Percentiles rank a stretch among this genome's conserved stretches.
phyloP scores from a whole-genome alignment of 92 coral and sea anemone genomes.

The Porites lobata region DNA sequence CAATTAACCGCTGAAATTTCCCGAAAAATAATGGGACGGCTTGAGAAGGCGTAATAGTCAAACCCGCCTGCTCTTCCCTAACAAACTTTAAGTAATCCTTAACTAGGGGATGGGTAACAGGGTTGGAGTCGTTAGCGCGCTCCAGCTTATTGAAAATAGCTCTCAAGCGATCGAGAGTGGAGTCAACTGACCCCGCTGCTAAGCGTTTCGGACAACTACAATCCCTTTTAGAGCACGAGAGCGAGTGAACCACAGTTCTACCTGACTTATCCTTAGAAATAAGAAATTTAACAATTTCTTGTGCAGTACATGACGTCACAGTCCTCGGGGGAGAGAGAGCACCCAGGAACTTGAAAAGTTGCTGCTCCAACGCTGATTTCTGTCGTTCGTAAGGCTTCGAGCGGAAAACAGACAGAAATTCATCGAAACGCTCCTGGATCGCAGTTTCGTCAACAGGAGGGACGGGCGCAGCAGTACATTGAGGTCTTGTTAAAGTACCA shows the following conservation, averaged over 20 bases:
- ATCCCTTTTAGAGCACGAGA: neutral
- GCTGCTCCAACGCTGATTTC: constrained; percentile 27
- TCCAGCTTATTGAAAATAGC: constrained; percentile 23
- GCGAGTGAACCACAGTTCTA: constrained; percentile 8
- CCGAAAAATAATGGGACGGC: constrained; percentile 20
- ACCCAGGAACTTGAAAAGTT: constrained; percentile 15
- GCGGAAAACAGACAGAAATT: constrained; percentile 20
- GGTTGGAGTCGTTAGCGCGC: constrained; percentile 23
- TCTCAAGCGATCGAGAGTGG: neutral
- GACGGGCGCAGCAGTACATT: constrained; percentile 3
- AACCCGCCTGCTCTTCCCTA: constrained; percentile 54
- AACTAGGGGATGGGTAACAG: constrained; percentile 10
- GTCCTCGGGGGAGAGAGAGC: constrained; percentile 17
- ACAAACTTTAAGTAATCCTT: constrained; percentile 22
- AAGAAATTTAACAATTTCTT: constrained; percentile 56
- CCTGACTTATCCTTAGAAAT: constrained; percentile 48
- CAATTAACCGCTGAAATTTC: constrained; percentile 30
- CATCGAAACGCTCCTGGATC: constrained; percentile 21
- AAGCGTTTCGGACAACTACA: constrained; percentile 24
- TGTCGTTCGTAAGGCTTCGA: constrained; percentile 1
- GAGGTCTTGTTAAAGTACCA: neutral
- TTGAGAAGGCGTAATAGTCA: constrained; percentile 28
- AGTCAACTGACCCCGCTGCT: constrained; percentile 35
- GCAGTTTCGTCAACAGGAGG: constrained; percentile 1
- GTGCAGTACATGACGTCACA: constrained; percentile 28